Percentiles rank a stretch among this genome's conserved stretches.
Conservation (phyloP, 2,113 vertebrate species). For the Chionomys nivalis region DNA sequence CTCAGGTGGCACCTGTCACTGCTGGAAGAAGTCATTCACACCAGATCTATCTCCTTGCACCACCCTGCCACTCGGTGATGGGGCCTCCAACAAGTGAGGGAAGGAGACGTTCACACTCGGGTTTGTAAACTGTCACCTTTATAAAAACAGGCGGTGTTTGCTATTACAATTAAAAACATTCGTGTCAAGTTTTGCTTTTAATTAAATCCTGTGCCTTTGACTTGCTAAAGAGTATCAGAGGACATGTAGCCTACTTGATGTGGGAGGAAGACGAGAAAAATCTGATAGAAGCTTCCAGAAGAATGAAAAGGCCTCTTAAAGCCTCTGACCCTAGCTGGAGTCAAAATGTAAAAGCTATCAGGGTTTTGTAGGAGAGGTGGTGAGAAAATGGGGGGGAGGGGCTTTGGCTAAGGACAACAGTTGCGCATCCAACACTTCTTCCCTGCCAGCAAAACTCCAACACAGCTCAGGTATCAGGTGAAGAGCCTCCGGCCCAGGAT, state of each 20-base stretch:
- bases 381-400: background rate
- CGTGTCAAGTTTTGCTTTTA: slow-evolving; percentile 77
- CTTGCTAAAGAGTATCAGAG: slow-evolving; percentile 66
- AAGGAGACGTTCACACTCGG: slow-evolving; percentile 73
- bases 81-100: slow-evolving; percentile 63
- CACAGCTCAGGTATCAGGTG: background rate
- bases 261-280: background rate
- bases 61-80: slow-evolving; percentile 58
- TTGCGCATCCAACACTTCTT: background rate
- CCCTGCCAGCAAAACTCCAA: background rate
- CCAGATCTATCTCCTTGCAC: slow-evolving; percentile 60
- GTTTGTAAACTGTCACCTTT: slow-evolving; percentile 81
- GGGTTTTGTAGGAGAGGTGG: background rate
- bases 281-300: background rate
- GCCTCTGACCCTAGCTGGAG: background rate
- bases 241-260: background rate
- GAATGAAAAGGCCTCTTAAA: background rate
- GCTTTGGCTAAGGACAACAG: background rate
- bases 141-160: slow-evolving; percentile 66
- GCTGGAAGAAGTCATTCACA: slow-evolving; percentile 75
- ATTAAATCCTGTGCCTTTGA: slow-evolving; percentile 74
- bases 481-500: background rate
- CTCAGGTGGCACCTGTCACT: slow-evolving; percentile 53
- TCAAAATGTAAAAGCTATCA: slow-evolving; percentile 1
- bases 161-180: slow-evolving; percentile 80